Evolutionary conservation across 2,797 vertebrate species (phyloP).

Genomic region (Lacerta agilis): DNA sequence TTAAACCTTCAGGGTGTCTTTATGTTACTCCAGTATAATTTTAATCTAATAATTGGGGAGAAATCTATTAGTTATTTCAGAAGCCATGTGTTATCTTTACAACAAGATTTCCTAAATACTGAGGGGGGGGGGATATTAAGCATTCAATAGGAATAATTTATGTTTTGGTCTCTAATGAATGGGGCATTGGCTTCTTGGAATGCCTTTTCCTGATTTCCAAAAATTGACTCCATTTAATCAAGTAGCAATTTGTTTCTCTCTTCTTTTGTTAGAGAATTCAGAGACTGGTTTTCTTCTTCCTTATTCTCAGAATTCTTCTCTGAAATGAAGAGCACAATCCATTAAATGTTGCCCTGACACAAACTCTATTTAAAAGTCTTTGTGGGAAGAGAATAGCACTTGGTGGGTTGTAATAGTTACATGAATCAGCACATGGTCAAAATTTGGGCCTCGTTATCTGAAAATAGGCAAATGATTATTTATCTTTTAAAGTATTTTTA

Average conservation of each 20-base stretch:
- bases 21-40: neutral
- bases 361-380: neutral
- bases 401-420: slow-evolving; percentile 21
- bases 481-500: too few species aligned
- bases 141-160: neutral
- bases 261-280: slow-evolving; percentile 45
- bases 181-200: slow-evolving; percentile 25
- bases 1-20: neutral
- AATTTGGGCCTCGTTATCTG: slow-evolving; percentile 27
- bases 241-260: slow-evolving; percentile 14
- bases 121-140: neutral
- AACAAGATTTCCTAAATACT: slow-evolving; percentile 13
- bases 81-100: slow-evolving; percentile 25
- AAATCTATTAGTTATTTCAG: slow-evolving; percentile 4
- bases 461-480: neutral
- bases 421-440: slow-evolving; percentile 53
- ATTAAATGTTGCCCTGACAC: neutral
- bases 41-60: neutral
- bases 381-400: neutral
- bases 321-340: slow-evolving; percentile 45
- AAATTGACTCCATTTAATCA: slow-evolving; percentile 40
- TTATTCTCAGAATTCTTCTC: slow-evolving; percentile 31
- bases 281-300: neutral
- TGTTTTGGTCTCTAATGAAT: slow-evolving; percentile 4
- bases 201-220: neutral